Evolutionary conservation across 2,113 vertebrate species (phyloP).

Genomic region (Gavia stellata): DNA sequence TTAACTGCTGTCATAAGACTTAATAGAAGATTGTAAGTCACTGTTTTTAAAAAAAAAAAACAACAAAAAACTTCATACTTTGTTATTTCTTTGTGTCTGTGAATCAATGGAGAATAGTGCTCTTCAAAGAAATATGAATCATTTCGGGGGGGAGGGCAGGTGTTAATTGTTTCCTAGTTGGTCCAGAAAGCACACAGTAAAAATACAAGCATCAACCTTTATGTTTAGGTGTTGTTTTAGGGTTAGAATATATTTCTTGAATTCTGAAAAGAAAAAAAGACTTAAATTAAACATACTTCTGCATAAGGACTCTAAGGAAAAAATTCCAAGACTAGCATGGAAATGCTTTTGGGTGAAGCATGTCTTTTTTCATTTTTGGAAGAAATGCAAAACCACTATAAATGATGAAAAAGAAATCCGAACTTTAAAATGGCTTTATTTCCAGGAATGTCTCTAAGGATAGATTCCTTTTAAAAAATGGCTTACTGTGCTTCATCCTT

Average conservation of each 20-base stretch:
- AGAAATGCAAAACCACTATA: neutral
- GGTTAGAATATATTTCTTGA: neutral
- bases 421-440: neutral
- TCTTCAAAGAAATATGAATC: neutral
- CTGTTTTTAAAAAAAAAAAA: neutral
- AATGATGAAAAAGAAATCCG: neutral
- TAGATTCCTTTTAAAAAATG: neutral
- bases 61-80: neutral
- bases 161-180: neutral
- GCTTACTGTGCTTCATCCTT: constrained; percentile 4
- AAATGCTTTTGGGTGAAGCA: neutral
- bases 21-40: neutral
- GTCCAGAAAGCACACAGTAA: neutral
- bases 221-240: neutral
- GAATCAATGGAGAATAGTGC: neutral
- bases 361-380: neutral
- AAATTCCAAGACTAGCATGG: neutral
- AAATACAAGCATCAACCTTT: neutral
- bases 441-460: neutral
- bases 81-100: neutral
- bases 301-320: neutral
- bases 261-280: neutral
- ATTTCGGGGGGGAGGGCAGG: accelerated
- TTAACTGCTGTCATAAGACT: neutral
- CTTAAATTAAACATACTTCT: neutral